phyloP scores from a whole-genome alignment of 2,888 invertebrate genomes.

The Lochmaea capreae region DNA sequence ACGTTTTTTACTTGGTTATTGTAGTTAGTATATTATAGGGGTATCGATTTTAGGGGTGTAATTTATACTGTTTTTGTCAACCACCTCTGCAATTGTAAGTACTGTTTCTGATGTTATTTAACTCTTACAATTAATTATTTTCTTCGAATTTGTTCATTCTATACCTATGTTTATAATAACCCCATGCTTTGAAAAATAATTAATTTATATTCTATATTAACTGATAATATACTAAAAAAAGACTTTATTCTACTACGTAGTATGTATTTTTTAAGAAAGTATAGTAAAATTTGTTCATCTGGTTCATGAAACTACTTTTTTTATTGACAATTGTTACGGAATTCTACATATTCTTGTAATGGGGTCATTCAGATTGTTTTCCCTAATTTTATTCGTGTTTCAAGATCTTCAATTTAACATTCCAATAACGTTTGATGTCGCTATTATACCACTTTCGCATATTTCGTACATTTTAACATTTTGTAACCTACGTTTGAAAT shows the following conservation, averaged over 20 bases:
- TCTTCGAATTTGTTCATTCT: slow-evolving; percentile 5
- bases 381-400: slow-evolving; percentile 58
- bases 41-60: slow-evolving; percentile 53
- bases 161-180: slow-evolving; percentile 1
- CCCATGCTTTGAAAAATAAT: background rate
- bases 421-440: slow-evolving; percentile 33
- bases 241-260: background rate
- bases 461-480: slow-evolving; percentile 1
- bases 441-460: background rate
- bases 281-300: slow-evolving; percentile 3
- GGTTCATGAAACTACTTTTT: slow-evolving; percentile 32
- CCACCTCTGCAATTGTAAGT: background rate
- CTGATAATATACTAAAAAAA: background rate
- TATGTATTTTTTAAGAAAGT: background rate
- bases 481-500: background rate
- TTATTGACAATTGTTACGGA: slow-evolving; percentile 59
- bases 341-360: slow-evolving; percentile 63
- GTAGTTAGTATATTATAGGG: slow-evolving; percentile 46
- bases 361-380: slow-evolving; percentile 59
- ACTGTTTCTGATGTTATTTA: background rate
- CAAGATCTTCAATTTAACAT: slow-evolving; percentile 42
- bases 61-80: slow-evolving; percentile 25
- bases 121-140: background rate
- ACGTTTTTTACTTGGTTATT: slow-evolving; percentile 30
- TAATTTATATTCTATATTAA: background rate